These are phyloP conservation scores for Epinephelus cyanopodus DNA, from an alignment of 2,113 vertebrate species.

Conservation along the genomic window DNA sequence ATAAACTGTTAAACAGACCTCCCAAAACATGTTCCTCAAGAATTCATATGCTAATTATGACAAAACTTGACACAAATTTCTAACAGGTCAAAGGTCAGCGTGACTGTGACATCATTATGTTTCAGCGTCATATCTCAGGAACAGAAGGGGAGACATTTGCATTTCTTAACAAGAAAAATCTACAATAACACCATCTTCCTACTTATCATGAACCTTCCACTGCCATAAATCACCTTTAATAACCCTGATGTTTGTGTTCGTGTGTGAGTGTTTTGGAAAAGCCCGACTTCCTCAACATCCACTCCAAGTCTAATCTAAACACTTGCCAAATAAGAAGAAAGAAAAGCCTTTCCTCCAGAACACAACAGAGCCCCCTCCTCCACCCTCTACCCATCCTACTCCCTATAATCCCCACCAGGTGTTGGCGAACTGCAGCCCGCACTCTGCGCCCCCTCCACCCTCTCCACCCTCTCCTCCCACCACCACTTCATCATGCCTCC, in stretches of 20 bases:
- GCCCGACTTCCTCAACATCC: constrained; percentile 18
- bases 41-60: too few species aligned
- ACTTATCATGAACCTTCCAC: not conserved
- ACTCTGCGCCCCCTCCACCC: not conserved
- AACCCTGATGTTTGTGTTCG: constrained; percentile 6
- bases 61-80: too few species aligned
- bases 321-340: constrained; percentile 55
- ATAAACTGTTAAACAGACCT: too few species aligned
- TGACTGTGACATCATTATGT: too few species aligned
- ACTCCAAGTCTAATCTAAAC: constrained; percentile 54
- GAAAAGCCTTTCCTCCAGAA: constrained; percentile 24
- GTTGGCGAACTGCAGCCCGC: constrained; percentile 14
- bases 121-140: too few species aligned
- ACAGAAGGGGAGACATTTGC: not conserved
- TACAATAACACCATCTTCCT: not conserved
- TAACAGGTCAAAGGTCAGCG: too few species aligned
- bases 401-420: constrained; percentile 65
- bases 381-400: constrained; percentile 27
- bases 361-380: constrained; percentile 21
- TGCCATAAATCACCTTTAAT: not conserved
- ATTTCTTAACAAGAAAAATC: not conserved
- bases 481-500: constrained; percentile 12
- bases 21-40: too few species aligned
- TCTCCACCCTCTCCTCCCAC: not conserved
- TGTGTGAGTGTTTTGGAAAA: constrained; percentile 36